Evolutionary conservation across 2,888 invertebrate genomes (phyloP).

Genomic region (Ochropleura leucogaster): DNA sequence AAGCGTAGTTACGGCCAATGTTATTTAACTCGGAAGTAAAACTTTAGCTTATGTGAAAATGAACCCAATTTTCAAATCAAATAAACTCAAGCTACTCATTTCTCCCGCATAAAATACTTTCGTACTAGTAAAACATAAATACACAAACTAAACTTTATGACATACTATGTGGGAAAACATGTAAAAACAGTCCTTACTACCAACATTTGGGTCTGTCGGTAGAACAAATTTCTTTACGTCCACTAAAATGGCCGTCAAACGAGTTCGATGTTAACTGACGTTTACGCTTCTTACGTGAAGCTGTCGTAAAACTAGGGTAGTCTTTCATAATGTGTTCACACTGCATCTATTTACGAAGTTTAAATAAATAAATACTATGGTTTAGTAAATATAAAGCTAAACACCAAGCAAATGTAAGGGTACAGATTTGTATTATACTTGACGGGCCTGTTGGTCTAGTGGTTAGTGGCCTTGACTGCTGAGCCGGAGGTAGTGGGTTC

Average conservation of each 20-base stretch:
- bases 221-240: conserved; percentile 78
- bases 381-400: too few relatives aligned
- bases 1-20: too few relatives aligned
- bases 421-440: too few relatives aligned
- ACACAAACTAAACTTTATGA: conserved; percentile 24
- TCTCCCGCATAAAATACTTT: conserved; percentile 14
- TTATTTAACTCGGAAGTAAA: too few relatives aligned
- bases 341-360: conserved; percentile 18
- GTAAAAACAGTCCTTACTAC: conserved; percentile 30
- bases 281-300: conserved; percentile 71
- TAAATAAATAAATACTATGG: not conserved
- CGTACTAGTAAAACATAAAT: conserved; percentile 30
- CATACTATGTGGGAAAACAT: conserved; percentile 25
- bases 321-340: conserved; percentile 38
- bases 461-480: too few relatives aligned
- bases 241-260: conserved; percentile 79
- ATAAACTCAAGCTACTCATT: not conserved
- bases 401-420: too few relatives aligned
- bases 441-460: too few relatives aligned
- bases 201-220: conserved; percentile 47
- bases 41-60: too few relatives aligned
- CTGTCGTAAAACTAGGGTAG: conserved; percentile 70
- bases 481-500: too few relatives aligned
- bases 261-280: conserved; percentile 78
- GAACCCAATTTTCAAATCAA: too few relatives aligned